These are phyloP conservation scores for Drosophila ustulata DNA, from an alignment of 2,888 invertebrate species.

Conservation along the genomic window DNA sequence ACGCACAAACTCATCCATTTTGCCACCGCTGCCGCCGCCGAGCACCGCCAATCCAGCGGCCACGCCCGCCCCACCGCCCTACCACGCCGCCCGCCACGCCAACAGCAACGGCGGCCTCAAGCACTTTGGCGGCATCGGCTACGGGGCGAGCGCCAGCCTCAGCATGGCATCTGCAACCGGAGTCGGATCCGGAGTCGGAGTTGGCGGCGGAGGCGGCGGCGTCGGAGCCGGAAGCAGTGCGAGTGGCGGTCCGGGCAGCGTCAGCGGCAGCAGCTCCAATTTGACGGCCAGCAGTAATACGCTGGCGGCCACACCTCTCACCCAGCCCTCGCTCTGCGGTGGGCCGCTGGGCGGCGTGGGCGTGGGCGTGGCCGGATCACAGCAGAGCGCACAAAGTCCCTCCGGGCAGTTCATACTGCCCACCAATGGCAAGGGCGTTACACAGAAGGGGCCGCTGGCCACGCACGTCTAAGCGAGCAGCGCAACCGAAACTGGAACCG, in stretches of 20 bases:
- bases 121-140: constrained; percentile 59
- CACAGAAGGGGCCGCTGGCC: constrained; percentile 86
- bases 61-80: constrained; percentile 93
- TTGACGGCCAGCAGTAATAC: constrained; percentile 84
- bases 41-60: constrained; percentile 91
- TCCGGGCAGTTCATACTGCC: constrained; percentile 85
- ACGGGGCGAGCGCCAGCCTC: constrained; percentile 33
- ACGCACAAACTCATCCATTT: constrained; percentile 87
- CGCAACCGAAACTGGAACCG: constrained; percentile 5
- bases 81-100: constrained; percentile 85
- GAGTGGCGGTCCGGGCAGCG: constrained; percentile 85
- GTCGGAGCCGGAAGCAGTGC: constrained; percentile 82
- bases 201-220: neutral
- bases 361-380: constrained; percentile 84
- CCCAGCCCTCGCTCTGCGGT: constrained; percentile 86
- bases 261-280: constrained; percentile 87
- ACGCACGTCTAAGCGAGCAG: constrained; percentile 87
- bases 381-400: constrained; percentile 87
- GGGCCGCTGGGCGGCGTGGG: constrained; percentile 77
- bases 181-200: neutral
- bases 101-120: constrained; percentile 77
- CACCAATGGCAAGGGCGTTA: constrained; percentile 83
- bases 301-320: constrained; percentile 81
- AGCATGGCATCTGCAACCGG: constrained; percentile 7
- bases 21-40: constrained; percentile 86